Conservation (phyloP, 2,797 vertebrate species). For the Sebastiscus tertius region DNA sequence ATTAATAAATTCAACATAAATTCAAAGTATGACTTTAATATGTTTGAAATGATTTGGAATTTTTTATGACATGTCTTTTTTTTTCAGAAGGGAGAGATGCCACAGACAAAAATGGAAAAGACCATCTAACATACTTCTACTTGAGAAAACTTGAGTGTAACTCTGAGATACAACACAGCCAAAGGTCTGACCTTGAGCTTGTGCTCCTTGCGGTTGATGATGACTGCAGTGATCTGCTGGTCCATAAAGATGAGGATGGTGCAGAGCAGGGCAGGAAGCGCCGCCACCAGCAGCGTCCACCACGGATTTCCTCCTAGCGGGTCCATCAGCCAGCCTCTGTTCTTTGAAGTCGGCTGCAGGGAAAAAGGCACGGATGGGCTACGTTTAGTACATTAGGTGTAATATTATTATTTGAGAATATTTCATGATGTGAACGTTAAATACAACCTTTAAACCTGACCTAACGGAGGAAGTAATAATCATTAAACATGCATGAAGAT, state of each 20-base stretch:
- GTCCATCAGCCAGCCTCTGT: slow-evolving; percentile 94
- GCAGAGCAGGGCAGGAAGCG: slow-evolving; percentile 92
- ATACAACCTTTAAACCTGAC: not conserved
- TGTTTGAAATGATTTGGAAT: not conserved
- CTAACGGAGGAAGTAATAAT: not conserved
- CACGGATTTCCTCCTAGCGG: slow-evolving; percentile 92
- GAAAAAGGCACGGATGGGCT: not conserved
- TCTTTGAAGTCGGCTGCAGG: slow-evolving; percentile 89
- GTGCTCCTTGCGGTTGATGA: slow-evolving; percentile 97
- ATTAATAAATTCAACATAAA: not conserved
- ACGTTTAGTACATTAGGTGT: not conserved
- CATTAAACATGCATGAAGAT: not conserved
- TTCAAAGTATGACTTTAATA: not conserved
- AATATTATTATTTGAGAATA: not conserved
- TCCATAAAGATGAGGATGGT: slow-evolving; percentile 99
- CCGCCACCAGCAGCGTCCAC: slow-evolving; percentile 94
- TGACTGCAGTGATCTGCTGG: slow-evolving; percentile 97
- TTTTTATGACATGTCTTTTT: not conserved
- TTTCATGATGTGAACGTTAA: not conserved
- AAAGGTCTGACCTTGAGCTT: slow-evolving; percentile 89
- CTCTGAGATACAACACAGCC: not conserved
- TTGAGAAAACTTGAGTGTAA: not conserved
- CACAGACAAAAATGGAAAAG: not conserved
- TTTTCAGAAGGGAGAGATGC: not conserved
- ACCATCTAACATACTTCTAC: not conserved